phyloP scores from a whole-genome alignment of 2,113 vertebrate genomes.

The Andinoacara biseriatus region DNA sequence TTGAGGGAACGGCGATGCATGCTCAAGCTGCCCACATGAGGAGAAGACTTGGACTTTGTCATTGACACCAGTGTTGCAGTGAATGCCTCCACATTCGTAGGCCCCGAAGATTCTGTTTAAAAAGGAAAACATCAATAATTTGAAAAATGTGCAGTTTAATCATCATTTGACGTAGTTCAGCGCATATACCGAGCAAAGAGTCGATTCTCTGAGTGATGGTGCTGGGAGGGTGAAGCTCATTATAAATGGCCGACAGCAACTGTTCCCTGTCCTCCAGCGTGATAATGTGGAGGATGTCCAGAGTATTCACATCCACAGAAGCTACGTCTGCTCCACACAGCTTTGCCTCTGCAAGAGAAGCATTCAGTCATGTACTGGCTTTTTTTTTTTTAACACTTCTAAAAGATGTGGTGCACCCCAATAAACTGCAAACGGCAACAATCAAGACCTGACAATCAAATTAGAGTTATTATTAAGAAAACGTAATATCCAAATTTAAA shows the following conservation, averaged over 20 bases:
- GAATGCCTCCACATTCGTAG: constrained; percentile 62
- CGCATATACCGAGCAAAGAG: constrained; percentile 69
- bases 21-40: constrained; percentile 58
- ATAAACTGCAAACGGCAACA: not conserved
- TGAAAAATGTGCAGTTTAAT: not conserved
- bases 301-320: constrained; percentile 69
- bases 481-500: not conserved
- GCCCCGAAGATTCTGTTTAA: constrained; percentile 49
- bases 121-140: not conserved
- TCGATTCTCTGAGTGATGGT: constrained; percentile 58
- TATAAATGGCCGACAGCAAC: constrained; percentile 78
- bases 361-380: not conserved
- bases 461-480: not conserved
- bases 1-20: constrained; percentile 59
- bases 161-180: not conserved
- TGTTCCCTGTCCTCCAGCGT: constrained; percentile 75
- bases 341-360: constrained; percentile 69
- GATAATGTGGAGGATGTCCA: constrained; percentile 74
- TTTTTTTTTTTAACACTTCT: not conserved
- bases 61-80: constrained; percentile 55
- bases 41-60: constrained; percentile 65
- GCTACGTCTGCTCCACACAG: constrained; percentile 78
- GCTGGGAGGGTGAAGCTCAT: constrained; percentile 76
- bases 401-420: no score
- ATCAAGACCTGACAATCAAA: not conserved